phyloP scores from a whole-genome alignment of 1,140 invertebrate species.

The Drosophila santomea region DNA sequence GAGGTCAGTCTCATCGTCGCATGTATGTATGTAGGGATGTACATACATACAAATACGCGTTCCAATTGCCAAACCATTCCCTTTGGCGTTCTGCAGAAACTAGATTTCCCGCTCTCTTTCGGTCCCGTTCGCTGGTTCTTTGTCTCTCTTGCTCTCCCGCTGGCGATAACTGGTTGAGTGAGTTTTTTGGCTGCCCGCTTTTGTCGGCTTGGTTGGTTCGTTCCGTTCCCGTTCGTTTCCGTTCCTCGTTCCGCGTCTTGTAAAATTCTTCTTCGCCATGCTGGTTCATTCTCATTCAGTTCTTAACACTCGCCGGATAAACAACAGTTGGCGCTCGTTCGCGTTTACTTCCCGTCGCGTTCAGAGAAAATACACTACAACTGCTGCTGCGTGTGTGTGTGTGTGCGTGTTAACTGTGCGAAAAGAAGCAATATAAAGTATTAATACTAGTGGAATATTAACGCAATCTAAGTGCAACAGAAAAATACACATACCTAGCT shows the following conservation, averaged over 20 bases:
- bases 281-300: constrained; percentile 71
- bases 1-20: constrained; percentile 78
- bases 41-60: constrained; percentile 49
- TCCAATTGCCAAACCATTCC: constrained; percentile 70
- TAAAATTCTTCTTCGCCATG: constrained; percentile 71
- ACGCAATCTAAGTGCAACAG: constrained; percentile 65
- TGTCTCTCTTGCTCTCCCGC: constrained; percentile 53
- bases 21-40: constrained; percentile 12
- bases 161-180: constrained; percentile 73
- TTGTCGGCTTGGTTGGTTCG: constrained; percentile 43
- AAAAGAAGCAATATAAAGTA: constrained; percentile 73
- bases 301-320: constrained; percentile 77
- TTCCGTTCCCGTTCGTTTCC: constrained; percentile 33
- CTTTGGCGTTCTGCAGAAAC: constrained; percentile 65
- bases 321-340: constrained; percentile 55
- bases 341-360: constrained; percentile 38
- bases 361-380: constrained; percentile 20
- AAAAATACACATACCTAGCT: constrained; percentile 41
- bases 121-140: constrained; percentile 51
- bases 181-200: constrained; percentile 55
- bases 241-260: constrained; percentile 55
- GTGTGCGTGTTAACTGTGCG: constrained; percentile 59
- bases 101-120: constrained; percentile 67
- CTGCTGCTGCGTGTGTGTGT: constrained; percentile 32
- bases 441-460: constrained; percentile 73